Evolutionary conservation across 2,888 invertebrate genomes (phyloP).

Genomic region (Heliconius sara): DNA sequence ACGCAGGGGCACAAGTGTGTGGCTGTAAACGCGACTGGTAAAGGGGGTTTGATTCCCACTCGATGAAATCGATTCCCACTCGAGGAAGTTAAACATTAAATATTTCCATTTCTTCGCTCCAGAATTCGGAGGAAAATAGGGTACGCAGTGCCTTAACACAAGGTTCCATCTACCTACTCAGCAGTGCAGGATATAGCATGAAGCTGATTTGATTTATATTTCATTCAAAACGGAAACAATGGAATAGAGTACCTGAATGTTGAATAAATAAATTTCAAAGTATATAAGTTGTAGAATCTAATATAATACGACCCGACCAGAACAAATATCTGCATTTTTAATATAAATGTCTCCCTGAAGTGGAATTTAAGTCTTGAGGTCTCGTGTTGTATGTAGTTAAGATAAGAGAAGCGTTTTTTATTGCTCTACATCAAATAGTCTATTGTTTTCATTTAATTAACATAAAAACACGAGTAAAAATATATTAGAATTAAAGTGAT

Average conservation of each 20-base stretch:
- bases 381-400: slow-evolving; percentile 8
- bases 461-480: neutral
- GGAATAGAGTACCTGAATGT: neutral
- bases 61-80: no score
- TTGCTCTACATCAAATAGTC: neutral
- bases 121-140: no score
- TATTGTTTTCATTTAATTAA: neutral
- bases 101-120: no score
- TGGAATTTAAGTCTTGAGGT: slow-evolving; percentile 2
- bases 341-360: slow-evolving; percentile 13
- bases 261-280: neutral
- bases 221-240: neutral
- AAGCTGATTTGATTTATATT: neutral
- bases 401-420: neutral
- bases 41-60: no score
- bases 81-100: no score
- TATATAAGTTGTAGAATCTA: slow-evolving; percentile 10
- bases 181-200: no score
- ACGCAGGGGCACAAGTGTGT: no score
- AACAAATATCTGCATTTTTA: slow-evolving; percentile 22
- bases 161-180: no score
- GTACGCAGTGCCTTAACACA: no score
- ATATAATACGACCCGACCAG: slow-evolving; percentile 3
- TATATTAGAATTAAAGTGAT: neutral
- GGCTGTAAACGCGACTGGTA: no score